These are phyloP conservation scores for Macquaria australasica DNA, from an alignment of 2,113 vertebrate genomes.

Conservation along the genomic window DNA sequence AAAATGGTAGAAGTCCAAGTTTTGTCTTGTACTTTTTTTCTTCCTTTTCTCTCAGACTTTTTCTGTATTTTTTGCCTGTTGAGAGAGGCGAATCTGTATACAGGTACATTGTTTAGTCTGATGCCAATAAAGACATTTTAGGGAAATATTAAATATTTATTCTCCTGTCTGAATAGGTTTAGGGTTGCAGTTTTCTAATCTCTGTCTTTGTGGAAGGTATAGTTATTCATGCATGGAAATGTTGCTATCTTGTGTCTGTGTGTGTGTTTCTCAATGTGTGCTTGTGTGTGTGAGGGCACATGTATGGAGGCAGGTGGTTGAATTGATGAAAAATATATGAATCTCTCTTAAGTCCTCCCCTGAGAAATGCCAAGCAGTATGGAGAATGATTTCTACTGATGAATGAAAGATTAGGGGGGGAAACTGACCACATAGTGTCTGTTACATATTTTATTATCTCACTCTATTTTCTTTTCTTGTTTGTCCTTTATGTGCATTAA, in stretches of 20 bases:
- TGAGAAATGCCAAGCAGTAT: slow-evolving; percentile 4
- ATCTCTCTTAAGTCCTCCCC: neutral
- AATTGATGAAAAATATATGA: slow-evolving; percentile 44
- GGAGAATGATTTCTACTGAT: neutral
- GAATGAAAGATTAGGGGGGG: neutral
- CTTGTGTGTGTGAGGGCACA: neutral
- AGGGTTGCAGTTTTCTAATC: slow-evolving; percentile 17
- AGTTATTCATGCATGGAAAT: slow-evolving; percentile 29
- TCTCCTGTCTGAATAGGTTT: slow-evolving; percentile 46
- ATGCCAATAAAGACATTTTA: slow-evolving; percentile 54
- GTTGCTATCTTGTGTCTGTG: neutral
- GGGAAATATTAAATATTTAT: slow-evolving; percentile 58
- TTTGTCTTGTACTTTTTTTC: neutral
- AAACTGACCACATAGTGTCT: neutral
- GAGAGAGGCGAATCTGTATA: slow-evolving; percentile 41
- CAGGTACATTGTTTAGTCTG: slow-evolving; percentile 30
- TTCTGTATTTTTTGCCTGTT: neutral
- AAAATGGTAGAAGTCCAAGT: neutral
- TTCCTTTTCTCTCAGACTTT: neutral
- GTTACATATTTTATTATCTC: slow-evolving; percentile 37
- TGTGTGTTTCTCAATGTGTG: neutral
- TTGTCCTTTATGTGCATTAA: neutral
- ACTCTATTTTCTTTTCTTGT: neutral
- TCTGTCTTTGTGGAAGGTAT: slow-evolving; percentile 4
- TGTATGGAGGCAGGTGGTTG: neutral